Conservation (phyloP, 2,888 invertebrate genomes). For the Trissolcus brochymenae region DNA sequence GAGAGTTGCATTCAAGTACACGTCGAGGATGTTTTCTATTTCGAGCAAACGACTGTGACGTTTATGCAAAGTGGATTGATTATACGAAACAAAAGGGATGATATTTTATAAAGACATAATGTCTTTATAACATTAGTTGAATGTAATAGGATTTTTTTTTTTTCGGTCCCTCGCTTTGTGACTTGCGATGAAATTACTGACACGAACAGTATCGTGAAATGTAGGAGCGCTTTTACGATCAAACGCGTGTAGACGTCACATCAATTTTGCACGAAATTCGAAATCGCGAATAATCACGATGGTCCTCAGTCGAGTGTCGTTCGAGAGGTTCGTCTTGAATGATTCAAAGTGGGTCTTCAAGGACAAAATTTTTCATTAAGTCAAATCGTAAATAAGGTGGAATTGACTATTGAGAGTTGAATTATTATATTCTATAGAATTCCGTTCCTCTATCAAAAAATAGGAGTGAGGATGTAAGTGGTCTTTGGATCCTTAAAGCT, state of each 20-base stretch:
- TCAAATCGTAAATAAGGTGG: slow-evolving; percentile 11
- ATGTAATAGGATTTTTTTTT: slow-evolving; percentile 24
- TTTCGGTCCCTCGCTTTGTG: slow-evolving; percentile 3
- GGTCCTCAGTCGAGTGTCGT: slow-evolving; percentile 18
- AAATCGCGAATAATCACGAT: slow-evolving; percentile 6
- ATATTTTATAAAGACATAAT: neutral
- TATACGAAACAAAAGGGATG: slow-evolving; percentile 30
- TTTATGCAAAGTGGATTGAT: slow-evolving; percentile 46
- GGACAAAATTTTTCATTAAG: neutral
- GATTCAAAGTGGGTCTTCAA: neutral
- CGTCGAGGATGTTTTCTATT: slow-evolving; percentile 45
- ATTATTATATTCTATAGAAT: slow-evolving; percentile 26
- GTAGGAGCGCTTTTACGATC: neutral
- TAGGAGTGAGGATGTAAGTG: slow-evolving; percentile 7
- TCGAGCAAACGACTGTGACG: slow-evolving; percentile 47
- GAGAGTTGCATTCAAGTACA: slow-evolving; percentile 25
- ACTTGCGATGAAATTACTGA: slow-evolving; percentile 31
- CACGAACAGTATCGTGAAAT: slow-evolving; percentile 25
- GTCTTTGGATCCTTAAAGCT: neutral
- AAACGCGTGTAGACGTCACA: neutral
- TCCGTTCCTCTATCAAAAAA: neutral
- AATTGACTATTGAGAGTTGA: slow-evolving; percentile 20
- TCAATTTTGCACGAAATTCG: neutral
- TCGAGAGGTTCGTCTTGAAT: slow-evolving; percentile 6
- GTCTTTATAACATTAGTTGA: slow-evolving; percentile 27